phyloP scores from a whole-genome alignment of 2,797 vertebrate genomes.

The Melanogrammus aeglefinus region DNA sequence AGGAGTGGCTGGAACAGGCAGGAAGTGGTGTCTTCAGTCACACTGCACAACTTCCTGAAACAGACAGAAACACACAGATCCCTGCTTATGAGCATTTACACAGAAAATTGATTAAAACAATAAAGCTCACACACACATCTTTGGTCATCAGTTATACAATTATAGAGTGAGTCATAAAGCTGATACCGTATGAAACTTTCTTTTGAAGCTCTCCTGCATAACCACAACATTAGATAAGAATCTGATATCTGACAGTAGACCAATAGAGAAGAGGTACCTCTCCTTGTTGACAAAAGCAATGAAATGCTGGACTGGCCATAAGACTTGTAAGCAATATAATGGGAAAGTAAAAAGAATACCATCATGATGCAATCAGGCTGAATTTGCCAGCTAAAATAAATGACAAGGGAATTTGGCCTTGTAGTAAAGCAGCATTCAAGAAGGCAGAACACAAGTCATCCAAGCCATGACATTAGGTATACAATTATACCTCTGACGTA shows the following conservation, averaged over 20 bases:
- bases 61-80: slow-evolving; percentile 20
- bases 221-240: neutral
- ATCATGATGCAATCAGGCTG: neutral
- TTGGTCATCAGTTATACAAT: neutral
- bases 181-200: neutral
- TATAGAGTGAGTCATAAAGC: neutral
- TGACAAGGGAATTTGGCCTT: neutral
- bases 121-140: neutral
- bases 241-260: neutral
- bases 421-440: neutral
- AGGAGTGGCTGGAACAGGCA: slow-evolving; percentile 45
- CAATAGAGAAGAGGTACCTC: neutral
- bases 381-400: neutral
- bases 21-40: slow-evolving; percentile 38
- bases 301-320: neutral
- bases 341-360: neutral
- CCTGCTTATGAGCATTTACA: slow-evolving; percentile 11
- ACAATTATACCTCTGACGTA: neutral
- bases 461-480: neutral
- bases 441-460: neutral
- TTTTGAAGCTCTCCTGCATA: neutral
- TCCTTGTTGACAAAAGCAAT: neutral
- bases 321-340: neutral
- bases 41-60: slow-evolving; percentile 58
- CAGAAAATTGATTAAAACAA: neutral